These are phyloP conservation scores for Megalurothrips usitatus DNA, from an alignment of 2,888 invertebrate species.

Conservation along the genomic window DNA sequence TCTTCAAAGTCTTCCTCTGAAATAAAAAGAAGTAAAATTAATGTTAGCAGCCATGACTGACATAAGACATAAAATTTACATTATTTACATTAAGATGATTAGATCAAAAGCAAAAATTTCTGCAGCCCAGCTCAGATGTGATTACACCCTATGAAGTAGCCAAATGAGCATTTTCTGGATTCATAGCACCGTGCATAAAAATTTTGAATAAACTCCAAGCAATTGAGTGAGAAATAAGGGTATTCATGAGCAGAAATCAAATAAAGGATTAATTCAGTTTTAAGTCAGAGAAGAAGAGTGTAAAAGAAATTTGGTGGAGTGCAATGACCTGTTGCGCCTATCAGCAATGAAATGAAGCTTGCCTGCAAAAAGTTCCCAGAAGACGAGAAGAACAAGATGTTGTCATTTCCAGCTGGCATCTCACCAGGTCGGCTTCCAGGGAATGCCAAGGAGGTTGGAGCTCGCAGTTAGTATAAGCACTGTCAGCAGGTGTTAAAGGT, in stretches of 20 bases:
- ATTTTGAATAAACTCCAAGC: too few species aligned
- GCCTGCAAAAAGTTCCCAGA: too few species aligned
- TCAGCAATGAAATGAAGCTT: too few species aligned
- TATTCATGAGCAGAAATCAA: too few species aligned
- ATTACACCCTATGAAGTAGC: background rate
- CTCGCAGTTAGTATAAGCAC: background rate
- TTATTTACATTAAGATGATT: background rate
- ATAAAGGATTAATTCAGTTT: too few species aligned
- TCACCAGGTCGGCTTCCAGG: background rate
- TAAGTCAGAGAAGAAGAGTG: too few species aligned
- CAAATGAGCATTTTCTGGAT: background rate
- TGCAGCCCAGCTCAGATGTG: background rate
- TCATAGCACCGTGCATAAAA: too few species aligned
- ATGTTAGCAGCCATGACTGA: background rate
- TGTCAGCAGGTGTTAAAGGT: background rate
- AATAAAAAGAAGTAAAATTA: background rate
- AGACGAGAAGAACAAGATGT: too few species aligned
- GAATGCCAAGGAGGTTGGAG: background rate
- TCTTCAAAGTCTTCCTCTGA: conserved; percentile 8
- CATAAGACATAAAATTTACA: too few species aligned
- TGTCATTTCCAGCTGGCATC: background rate
- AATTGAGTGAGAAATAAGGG: too few species aligned
- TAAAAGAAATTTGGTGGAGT: too few species aligned
- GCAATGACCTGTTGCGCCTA: too few species aligned
- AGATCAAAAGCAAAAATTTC: background rate